Percentiles rank a stretch among this genome's conserved stretches.
Conservation (phyloP, 2,888 invertebrate species). For the Harmothoe impar region DNA sequence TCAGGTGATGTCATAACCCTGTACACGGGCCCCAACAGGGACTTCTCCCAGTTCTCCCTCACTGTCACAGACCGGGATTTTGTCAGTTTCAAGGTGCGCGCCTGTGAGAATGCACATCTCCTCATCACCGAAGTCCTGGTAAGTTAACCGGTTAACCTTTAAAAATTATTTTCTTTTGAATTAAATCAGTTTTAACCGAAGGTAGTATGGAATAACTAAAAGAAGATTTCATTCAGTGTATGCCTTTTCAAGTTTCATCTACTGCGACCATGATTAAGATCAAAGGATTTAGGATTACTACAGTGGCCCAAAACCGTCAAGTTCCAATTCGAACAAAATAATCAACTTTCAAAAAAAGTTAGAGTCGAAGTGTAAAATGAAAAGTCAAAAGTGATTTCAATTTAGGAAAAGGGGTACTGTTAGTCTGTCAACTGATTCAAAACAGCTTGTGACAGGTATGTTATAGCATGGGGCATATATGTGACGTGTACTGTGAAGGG, state of each 20-base stretch:
- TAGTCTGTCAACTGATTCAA: no score
- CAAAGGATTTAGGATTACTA: no score
- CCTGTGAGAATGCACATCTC: not conserved
- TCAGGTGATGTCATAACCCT: slow-evolving; percentile 23
- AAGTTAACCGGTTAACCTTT: not conserved
- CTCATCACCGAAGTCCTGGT: not conserved
- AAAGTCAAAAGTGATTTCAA: no score
- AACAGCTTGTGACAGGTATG: no score
- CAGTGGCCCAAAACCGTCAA: no score
- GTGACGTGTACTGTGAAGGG: no score
- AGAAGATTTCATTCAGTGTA: not conserved
- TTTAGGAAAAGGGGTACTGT: no score
- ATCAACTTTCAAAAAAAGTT: no score
- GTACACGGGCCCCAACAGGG: not conserved
- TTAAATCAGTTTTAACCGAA: not conserved
- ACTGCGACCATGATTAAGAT: no score
- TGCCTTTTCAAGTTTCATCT: not conserved
- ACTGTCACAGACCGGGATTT: not conserved
- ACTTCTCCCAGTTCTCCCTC: not conserved
- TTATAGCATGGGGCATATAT: no score
- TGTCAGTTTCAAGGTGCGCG: not conserved
- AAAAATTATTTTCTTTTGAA: not conserved
- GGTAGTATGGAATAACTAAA: not conserved
- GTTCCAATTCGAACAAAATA: no score
- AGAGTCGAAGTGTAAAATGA: no score